Evolutionary conservation across 2,888 invertebrate genomes (phyloP).

Genomic region (Cistogaster globosa): DNA sequence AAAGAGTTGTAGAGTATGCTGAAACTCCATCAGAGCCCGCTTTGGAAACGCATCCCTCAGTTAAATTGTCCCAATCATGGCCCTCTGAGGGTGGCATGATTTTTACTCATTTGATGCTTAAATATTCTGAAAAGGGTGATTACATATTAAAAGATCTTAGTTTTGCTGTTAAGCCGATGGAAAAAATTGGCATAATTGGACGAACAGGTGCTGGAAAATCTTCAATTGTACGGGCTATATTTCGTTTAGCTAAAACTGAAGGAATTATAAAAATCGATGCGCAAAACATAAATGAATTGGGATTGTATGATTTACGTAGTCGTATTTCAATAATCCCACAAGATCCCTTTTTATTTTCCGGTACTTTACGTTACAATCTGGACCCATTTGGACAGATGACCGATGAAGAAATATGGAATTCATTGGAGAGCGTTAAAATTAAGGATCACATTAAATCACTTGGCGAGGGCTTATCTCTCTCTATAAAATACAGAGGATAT

Average conservation of each 20-base stretch:
- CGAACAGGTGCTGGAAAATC: slow-evolving; percentile 95
- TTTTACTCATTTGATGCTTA: slow-evolving; percentile 87
- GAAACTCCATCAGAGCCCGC: slow-evolving; percentile 86
- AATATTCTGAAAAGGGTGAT: slow-evolving; percentile 87
- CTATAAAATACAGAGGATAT: slow-evolving; percentile 86
- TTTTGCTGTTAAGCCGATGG: slow-evolving; percentile 84
- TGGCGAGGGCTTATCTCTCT: no score
- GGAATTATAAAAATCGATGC: slow-evolving; percentile 92
- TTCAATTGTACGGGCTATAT: slow-evolving; percentile 91
- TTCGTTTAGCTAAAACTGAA: slow-evolving; percentile 90
- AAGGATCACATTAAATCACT: background rate
- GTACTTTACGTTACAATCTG: slow-evolving; percentile 91
- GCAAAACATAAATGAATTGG: slow-evolving; percentile 87
- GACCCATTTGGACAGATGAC: slow-evolving; percentile 91
- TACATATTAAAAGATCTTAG: slow-evolving; percentile 90
- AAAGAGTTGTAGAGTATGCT: slow-evolving; percentile 91
- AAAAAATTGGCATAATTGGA: slow-evolving; percentile 92
- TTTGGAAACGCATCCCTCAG: slow-evolving; percentile 82
- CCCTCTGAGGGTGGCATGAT: slow-evolving; percentile 87
- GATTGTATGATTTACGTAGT: slow-evolving; percentile 89
- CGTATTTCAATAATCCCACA: slow-evolving; percentile 96
- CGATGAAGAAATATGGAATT: slow-evolving; percentile 90
- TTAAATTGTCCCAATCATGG: slow-evolving; percentile 85
- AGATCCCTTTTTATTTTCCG: slow-evolving; percentile 94
- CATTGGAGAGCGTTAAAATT: slow-evolving; percentile 90